Base-by-base conservation (phyloP, 1,140 invertebrate genomes). In the Galleria mellonella region DNA sequence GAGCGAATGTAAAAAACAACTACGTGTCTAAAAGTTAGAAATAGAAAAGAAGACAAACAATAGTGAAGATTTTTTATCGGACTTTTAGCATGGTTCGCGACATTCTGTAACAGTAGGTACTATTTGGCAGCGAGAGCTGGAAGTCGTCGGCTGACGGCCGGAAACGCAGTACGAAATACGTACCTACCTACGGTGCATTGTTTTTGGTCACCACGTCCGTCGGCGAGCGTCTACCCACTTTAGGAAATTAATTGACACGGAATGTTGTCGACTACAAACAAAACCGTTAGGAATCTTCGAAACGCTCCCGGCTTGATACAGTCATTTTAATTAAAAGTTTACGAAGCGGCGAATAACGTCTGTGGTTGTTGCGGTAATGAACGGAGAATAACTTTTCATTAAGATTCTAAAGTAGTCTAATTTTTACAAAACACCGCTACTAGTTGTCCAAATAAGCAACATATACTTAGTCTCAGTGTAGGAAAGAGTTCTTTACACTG, bases 251-350 rank as follows among this genome's bases (percentile, higher is more conserved):
- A 76, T 72, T 74, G 72, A 71, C 66, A 67, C 55, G 59, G 51
- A 68, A 74, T 57, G 55, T 63, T 58, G 61, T 65, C 71, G 62
- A 43, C 56, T 60, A 59, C 69, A 71, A 74, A 74, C 59, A 74
- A 73, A 71, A 62, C 59, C 43, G 60, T 71, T 61, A 61, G 55
- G 54, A 73, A 67, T 72, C 61, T 62, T 63, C 55, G 36, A 45
- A 67, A 53, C 56, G 54, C 62, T 66, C 59, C 50, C 53, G 43
- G 47, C 62, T 68, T 72, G 63, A 77, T 79, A 76, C 64, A n/a
- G n/a, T n/a, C n/a, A 62, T 72, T 81, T 82, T 76, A 81, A 83
- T 83, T 83, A 83, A 83, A 81, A 78, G 59, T 83, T 81, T 54
- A 60, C 62, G 50, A 65, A 62, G 58, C 43, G 52, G 58, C 43